These are phyloP conservation scores for Heliothis peltigera DNA, from an alignment of 2,888 invertebrate species.

Conservation along the genomic window DNA sequence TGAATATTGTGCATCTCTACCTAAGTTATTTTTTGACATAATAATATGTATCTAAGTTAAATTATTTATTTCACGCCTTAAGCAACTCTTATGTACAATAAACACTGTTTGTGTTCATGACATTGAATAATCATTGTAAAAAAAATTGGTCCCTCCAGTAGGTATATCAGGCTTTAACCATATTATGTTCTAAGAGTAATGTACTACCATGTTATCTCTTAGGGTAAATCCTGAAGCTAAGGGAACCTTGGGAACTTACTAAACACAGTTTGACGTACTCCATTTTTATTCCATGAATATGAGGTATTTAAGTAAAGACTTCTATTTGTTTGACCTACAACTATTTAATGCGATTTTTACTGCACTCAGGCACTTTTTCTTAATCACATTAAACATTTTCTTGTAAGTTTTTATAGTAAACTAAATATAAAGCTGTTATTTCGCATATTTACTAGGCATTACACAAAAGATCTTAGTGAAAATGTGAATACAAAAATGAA, in stretches of 20 bases:
- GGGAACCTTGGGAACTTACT: slow-evolving; percentile 15
- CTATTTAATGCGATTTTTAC: too few relatives aligned
- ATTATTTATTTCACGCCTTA: too few relatives aligned
- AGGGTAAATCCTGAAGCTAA: slow-evolving; percentile 33
- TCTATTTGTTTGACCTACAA: too few relatives aligned
- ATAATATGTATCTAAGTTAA: too few relatives aligned
- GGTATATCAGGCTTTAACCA: slow-evolving; percentile 6
- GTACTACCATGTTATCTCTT: slow-evolving; percentile 24
- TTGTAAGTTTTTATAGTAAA: too few relatives aligned
- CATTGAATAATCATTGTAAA: not conserved
- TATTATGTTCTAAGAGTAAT: slow-evolving; percentile 38
- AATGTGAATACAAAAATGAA: not conserved
- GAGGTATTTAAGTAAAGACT: slow-evolving; percentile 23
- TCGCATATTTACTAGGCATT: too few relatives aligned
- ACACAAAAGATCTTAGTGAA: not conserved
- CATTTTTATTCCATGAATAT: slow-evolving; percentile 54
- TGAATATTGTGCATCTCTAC: too few relatives aligned
- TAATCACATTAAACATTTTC: too few relatives aligned
- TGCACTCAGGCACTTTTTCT: too few relatives aligned
- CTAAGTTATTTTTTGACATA: too few relatives aligned
- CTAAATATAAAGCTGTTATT: too few relatives aligned
- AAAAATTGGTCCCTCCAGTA: not conserved
- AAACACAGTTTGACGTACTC: slow-evolving; percentile 34
- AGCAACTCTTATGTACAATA: too few relatives aligned
- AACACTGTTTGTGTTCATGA: not conserved